These are phyloP conservation scores for Agrochola lychnidis DNA, from an alignment of 2,888 invertebrate genomes.

Conservation along the genomic window DNA sequence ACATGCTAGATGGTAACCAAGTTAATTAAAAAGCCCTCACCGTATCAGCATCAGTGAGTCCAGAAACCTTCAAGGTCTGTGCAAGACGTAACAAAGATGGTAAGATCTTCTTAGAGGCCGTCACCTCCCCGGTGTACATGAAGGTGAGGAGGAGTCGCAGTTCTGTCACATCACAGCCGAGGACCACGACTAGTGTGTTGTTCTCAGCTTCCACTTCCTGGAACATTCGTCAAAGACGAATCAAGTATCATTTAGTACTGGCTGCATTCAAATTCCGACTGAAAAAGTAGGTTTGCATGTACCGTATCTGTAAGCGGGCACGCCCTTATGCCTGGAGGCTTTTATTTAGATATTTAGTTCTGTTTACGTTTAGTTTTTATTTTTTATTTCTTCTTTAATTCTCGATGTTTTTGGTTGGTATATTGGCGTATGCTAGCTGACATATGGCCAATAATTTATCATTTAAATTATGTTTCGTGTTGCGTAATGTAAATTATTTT, in stretches of 20 bases:
- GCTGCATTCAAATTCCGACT: not conserved
- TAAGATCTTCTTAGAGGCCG: conserved; percentile 94
- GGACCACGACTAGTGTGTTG: conserved; percentile 93
- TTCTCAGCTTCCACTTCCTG: conserved; percentile 93
- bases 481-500: too few species aligned
- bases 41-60: conserved; percentile 93
- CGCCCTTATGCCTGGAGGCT: too few species aligned
- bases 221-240: conserved; percentile 50
- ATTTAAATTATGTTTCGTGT: too few species aligned
- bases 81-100: conserved; percentile 94
- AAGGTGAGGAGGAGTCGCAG: conserved; percentile 94
- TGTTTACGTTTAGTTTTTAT: too few species aligned
- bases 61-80: conserved; percentile 95
- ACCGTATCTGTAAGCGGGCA: too few species aligned
- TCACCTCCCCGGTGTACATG: conserved; percentile 97
- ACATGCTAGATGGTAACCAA: not conserved
- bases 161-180: conserved; percentile 93
- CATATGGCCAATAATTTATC: too few species aligned
- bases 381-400: too few species aligned
- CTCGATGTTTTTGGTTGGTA: too few species aligned
- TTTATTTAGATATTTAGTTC: too few species aligned
- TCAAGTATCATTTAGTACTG: conserved; percentile 4
- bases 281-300: not conserved
- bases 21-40: conserved; percentile 84
- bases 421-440: too few species aligned